Evolutionary conservation across 2,888 invertebrate genomes (phyloP).

Genomic region (Athalia cordata): DNA sequence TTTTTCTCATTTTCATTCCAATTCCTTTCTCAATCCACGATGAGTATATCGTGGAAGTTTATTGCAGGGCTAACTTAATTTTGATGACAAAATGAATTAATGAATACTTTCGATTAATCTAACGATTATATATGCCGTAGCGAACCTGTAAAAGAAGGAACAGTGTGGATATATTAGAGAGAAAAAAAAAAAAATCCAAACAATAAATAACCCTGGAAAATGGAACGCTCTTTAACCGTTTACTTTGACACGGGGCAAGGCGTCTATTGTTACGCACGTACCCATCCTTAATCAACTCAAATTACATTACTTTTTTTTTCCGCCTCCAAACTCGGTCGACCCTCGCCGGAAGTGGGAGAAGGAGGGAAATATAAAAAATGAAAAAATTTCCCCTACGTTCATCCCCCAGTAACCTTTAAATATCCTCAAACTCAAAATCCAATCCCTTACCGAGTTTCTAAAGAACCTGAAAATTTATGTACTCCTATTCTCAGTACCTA

Average conservation of each 20-base stretch:
- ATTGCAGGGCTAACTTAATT: too few relatives aligned
- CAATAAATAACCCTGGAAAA: slow-evolving; percentile 18
- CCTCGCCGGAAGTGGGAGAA: slow-evolving; percentile 29
- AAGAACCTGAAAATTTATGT: slow-evolving; percentile 38
- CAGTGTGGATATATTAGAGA: neutral
- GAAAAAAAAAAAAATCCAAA: slow-evolving; percentile 1
- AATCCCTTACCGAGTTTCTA: slow-evolving; percentile 40
- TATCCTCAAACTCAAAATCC: slow-evolving; percentile 34
- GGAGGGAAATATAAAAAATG: neutral
- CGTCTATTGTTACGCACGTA: slow-evolving; percentile 31
- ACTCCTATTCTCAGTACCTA: slow-evolving; percentile 27
- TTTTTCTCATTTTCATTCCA: too few relatives aligned
- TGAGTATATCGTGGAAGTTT: too few relatives aligned
- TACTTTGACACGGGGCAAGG: slow-evolving; percentile 25
- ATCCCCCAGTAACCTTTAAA: slow-evolving; percentile 31
- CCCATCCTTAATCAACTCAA: slow-evolving; percentile 38
- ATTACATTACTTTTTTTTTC: slow-evolving; percentile 35
- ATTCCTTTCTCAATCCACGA: too few relatives aligned
- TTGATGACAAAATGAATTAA: too few relatives aligned
- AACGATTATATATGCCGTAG: neutral
- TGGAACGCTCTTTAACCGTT: slow-evolving; percentile 29
- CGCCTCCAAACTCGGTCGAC: slow-evolving; percentile 8
- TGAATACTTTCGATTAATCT: slow-evolving; percentile 33
- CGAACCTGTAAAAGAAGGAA: slow-evolving; percentile 7
- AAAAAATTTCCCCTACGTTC: slow-evolving; percentile 27